Evolutionary conservation across 2,888 invertebrate genomes (phyloP).

Genomic region (Doris montereyensis): DNA sequence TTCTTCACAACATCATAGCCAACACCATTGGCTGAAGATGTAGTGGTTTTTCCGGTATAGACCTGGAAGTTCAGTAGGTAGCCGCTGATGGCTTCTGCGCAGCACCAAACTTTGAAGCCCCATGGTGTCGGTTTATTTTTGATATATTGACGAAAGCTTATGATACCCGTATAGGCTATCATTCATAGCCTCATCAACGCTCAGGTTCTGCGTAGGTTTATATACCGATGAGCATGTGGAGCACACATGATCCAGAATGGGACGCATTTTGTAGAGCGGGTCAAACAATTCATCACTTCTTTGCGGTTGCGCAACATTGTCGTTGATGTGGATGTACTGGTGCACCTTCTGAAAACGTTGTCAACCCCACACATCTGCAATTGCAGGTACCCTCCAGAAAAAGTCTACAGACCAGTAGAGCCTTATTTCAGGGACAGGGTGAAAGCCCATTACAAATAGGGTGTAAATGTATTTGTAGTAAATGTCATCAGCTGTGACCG

Average conservation of each 20-base stretch:
- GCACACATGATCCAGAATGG: neutral
- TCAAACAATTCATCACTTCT: neutral
- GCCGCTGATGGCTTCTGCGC: slow-evolving; percentile 40
- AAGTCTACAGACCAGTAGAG: too few relatives aligned
- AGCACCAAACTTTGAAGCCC: slow-evolving; percentile 45
- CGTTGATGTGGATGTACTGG: slow-evolving; percentile 17
- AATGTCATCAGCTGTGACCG: neutral
- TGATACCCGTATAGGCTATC: slow-evolving; percentile 17
- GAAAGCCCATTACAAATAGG: neutral
- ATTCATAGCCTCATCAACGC: slow-evolving; percentile 33
- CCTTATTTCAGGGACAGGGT: neutral
- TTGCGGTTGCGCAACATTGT: neutral
- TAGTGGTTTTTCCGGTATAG: slow-evolving; percentile 7
- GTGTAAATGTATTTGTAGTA: neutral
- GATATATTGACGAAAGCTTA: slow-evolving; percentile 34
- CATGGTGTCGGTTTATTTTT: too few relatives aligned
- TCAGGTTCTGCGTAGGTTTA: neutral
- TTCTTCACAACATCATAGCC: slow-evolving; percentile 24
- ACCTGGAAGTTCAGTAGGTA: slow-evolving; percentile 30
- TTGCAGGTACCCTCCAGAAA: neutral
- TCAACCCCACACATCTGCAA: neutral
- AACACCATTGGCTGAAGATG: neutral
- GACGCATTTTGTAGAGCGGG: slow-evolving; percentile 12
- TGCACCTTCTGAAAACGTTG: slow-evolving; percentile 3
- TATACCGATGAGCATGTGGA: neutral